Percentiles rank a stretch among this genome's conserved stretches.
Conservation (phyloP, 2,888 invertebrate species). For the Prosapia bicincta region DNA sequence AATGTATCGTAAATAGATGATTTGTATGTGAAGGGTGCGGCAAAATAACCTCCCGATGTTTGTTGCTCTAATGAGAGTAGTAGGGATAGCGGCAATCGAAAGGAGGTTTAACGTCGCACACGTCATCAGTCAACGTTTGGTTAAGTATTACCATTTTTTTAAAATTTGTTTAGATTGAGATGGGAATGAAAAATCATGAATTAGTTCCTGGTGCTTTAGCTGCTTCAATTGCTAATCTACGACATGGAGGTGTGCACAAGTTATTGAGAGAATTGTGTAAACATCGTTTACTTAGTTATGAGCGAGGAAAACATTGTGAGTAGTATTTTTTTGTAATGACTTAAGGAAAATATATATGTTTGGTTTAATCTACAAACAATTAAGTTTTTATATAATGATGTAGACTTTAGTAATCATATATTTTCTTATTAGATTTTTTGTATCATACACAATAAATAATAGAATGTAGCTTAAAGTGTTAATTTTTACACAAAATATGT, state of each 20-base stretch:
- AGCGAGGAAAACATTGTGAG: slow-evolving; percentile 90
- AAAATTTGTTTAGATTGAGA: slow-evolving; percentile 72
- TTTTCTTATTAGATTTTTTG: too few relatives aligned
- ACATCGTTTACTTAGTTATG: slow-evolving; percentile 87
- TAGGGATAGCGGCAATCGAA: not conserved
- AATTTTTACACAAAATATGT: not conserved
- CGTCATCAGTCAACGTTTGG: not conserved
- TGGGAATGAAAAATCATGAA: slow-evolving; percentile 99
- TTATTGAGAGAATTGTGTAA: slow-evolving; percentile 84
- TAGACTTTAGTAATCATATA: too few relatives aligned
- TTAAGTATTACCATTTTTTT: not conserved
- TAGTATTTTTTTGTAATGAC: too few relatives aligned
- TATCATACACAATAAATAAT: too few relatives aligned
- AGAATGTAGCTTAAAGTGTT: too few relatives aligned
- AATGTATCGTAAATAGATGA: too few relatives aligned
- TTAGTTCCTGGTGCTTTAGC: slow-evolving; percentile 86
- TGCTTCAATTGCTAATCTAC: slow-evolving; percentile 89
- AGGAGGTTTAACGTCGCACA: not conserved
- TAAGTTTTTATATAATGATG: too few relatives aligned
- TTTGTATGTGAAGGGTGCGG: too few relatives aligned
- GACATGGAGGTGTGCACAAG: slow-evolving; percentile 92
- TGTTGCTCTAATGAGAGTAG: not conserved
- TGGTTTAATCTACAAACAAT: too few relatives aligned
- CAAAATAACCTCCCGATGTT: too few relatives aligned
- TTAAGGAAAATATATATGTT: too few relatives aligned